Base-by-base conservation (phyloP, 1,140 invertebrate genomes). In the Heliconius hermathena region DNA sequence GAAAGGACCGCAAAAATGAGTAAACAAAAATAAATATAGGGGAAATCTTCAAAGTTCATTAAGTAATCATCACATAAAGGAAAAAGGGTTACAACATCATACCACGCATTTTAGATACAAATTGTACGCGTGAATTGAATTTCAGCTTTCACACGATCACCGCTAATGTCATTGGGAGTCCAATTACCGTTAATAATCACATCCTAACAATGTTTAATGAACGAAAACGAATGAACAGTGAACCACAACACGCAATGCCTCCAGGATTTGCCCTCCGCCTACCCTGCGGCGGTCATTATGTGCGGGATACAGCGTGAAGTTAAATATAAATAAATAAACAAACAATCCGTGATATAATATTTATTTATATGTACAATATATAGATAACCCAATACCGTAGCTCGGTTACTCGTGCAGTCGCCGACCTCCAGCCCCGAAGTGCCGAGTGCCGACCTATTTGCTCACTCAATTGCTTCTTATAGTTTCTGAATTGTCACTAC, bases 391-490 rank as follows among this genome's bases (percentile, higher is more conserved):
- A 60, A 60, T 60, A 60, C 1, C 54, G 57, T 60, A 29, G 57
- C 22, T 66, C 57, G 9, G 57, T 13, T 66, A 13, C 22, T 16
- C 60, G 60, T 26, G 22, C 60, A 66, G 60, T 13, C 71, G 20
- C 18, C 29, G 29, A 73, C 71, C 71, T 18, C n/a, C 33, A 3
- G 22, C 72, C 22, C 72, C 41, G 18, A 18, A 52, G 49, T 5
- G 49, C 49, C 46, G 72, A 49, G 41, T 16, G 49, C 18, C 46
- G 72, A 73, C 72, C 72, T 73, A 73, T 73, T 46, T 73, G 72
- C n/a, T 8, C 72, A 73, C 46, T 73, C 72, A 46, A 73, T 73
- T 73, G 72, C 22, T 46, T 38, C 60, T 66, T 29, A 66, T 66
- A 66, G 22, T 66, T 66, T 29, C 13, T 66, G 60, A 66, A 16